phyloP scores from a whole-genome alignment of 2,888 invertebrate genomes.

The Rutpela maculata region DNA sequence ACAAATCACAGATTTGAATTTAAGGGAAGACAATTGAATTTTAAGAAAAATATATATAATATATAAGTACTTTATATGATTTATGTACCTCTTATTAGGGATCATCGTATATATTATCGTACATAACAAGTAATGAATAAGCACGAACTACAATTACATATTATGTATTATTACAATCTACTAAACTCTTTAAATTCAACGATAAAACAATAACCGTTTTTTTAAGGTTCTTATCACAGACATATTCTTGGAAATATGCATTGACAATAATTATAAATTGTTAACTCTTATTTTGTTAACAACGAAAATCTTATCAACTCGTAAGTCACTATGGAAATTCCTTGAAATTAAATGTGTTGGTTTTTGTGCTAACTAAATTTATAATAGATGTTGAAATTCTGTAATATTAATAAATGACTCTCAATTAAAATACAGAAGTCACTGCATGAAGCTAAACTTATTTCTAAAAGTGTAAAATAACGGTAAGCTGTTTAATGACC shows the following conservation, averaged over 20 bases:
- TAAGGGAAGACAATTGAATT: not conserved
- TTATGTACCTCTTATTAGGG: not conserved
- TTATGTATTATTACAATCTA: not conserved
- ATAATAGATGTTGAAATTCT: too few relatives aligned
- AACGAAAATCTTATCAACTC: too few relatives aligned
- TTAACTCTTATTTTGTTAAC: too few relatives aligned
- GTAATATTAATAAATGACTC: too few relatives aligned
- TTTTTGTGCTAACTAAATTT: too few relatives aligned
- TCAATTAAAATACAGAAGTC: too few relatives aligned
- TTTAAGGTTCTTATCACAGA: slow-evolving; percentile 32
- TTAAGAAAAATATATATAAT: not conserved
- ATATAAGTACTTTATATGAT: not conserved
- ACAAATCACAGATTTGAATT: not conserved
- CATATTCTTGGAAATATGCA: not conserved
- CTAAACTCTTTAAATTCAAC: not conserved
- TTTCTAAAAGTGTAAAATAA: too few relatives aligned
- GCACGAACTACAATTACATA: not conserved
- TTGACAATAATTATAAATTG: too few relatives aligned
- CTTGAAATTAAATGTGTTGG: too few relatives aligned
- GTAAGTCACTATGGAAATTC: too few relatives aligned
- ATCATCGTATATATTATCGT: not conserved
- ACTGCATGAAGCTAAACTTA: too few relatives aligned
- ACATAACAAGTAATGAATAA: not conserved
- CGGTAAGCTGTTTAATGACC: too few relatives aligned
- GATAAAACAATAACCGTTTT: not conserved